These are phyloP conservation scores for Camponotus fellah DNA, from an alignment of 2,888 invertebrate species.

Conservation along the genomic window DNA sequence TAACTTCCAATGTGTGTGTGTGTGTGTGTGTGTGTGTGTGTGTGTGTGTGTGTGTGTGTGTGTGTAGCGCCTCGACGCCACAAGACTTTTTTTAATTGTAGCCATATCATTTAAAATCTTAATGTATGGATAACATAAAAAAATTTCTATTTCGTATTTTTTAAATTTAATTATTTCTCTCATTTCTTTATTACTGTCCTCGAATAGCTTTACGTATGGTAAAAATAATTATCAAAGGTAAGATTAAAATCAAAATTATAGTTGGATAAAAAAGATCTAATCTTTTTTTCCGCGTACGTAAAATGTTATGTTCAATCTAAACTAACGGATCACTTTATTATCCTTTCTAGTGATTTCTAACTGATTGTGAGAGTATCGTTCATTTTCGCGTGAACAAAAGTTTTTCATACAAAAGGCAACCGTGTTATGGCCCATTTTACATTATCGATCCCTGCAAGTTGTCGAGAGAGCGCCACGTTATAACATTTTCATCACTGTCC, in stretches of 20 bases:
- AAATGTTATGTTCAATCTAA: background rate
- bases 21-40: background rate
- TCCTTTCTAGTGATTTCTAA: constrained; percentile 2
- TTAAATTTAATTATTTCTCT: background rate
- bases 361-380: constrained; percentile 20
- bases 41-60: background rate
- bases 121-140: background rate
- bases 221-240: background rate
- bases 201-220: background rate
- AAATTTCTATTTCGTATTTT: background rate
- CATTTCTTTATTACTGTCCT: background rate
- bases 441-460: constrained; percentile 41
- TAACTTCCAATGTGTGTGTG: constrained; percentile 1
- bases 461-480: constrained; percentile 4
- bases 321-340: background rate
- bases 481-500: constrained; percentile 44
- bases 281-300: background rate
- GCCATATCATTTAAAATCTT: constrained; percentile 13
- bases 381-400: constrained; percentile 37
- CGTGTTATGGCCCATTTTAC: constrained; percentile 35
- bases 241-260: background rate
- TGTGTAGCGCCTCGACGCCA: background rate
- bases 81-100: background rate
- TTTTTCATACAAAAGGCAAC: constrained; percentile 38
- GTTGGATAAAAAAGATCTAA: background rate